These are phyloP conservation scores for Asobara japonica DNA, from an alignment of 1,140 invertebrate species.

Conservation along the genomic window DNA sequence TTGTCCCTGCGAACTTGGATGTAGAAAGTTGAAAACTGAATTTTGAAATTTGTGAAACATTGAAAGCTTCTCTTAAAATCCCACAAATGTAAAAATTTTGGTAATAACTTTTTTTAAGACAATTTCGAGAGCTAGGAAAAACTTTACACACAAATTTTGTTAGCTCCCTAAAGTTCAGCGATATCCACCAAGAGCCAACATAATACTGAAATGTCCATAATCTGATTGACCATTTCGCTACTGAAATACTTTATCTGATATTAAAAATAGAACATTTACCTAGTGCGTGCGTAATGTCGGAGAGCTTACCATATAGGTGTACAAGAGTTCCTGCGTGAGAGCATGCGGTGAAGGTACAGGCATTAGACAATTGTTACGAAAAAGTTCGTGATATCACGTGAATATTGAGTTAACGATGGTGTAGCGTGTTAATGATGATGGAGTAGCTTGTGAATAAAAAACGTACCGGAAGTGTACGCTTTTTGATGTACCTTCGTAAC, in stretches of 20 bases:
- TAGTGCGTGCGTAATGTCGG: slow-evolving; percentile 65
- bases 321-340: slow-evolving; percentile 61
- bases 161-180: no score
- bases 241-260: slow-evolving; percentile 29
- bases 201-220: no score
- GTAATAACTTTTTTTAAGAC: no score
- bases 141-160: no score
- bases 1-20: no score
- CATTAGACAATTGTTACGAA: slow-evolving; percentile 46
- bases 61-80: no score
- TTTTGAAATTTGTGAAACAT: no score
- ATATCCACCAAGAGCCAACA: no score
- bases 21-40: no score
- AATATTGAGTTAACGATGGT: background rate
- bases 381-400: slow-evolving; percentile 20
- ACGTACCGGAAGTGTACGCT: background rate
- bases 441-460: slow-evolving; percentile 1
- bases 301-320: slow-evolving; percentile 70
- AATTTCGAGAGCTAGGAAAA: no score
- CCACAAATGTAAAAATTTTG: no score
- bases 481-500: background rate
- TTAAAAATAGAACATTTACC: slow-evolving; percentile 62
- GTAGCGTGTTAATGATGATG: slow-evolving; percentile 11
- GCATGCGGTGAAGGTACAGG: slow-evolving; percentile 61
- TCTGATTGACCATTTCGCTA: no score